Base-by-base conservation (phyloP, 1,140 invertebrate genomes). In the Lineus longissimus region DNA sequence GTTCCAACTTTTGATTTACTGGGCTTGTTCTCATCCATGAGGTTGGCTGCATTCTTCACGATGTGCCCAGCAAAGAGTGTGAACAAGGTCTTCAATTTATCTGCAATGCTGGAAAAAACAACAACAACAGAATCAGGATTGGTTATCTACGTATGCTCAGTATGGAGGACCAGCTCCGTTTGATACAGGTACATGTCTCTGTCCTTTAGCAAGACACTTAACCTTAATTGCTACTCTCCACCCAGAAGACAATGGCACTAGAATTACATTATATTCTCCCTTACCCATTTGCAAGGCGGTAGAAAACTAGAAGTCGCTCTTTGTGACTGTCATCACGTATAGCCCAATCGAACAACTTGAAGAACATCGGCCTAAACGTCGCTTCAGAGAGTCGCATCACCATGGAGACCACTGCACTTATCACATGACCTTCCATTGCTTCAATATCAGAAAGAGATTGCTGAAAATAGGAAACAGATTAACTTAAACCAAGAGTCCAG, bases 371-470 rank as follows among this genome's bases (percentile, higher is more conserved):
- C 68, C 90, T 86, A 76, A 97, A 97, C 22, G 87, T 88, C 0
- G 87, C 86, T 78, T 96, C 94, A 13, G 92, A 94, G 19, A 97
- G 78, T 78, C 95, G 95, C 6, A 96, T 80, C 23, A 95, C 87
- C 60, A 95, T 85, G 40, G 86, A 82, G 2, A 90, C 87, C 23
- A 95, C 77, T 0, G 91, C 86, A 59, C 90, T 87, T 0, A 92
- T 86, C 0, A 92, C 85, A 73, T 86, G 83, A 17, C 85, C 84
- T 82, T 97, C 94, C 0, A 90, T 81, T 1, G 69, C 45, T n/a
- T 75, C 65, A 0, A 86, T 72, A 27, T 80, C 73, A 2, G 78
- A 65, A 65, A 25, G 78, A 67, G 57, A 81, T 77, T 45, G 23
- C 51, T 62, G 47, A 9, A 59, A 60, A 30, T 4, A 51, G 23